A percentile compares a stretch with the other conserved stretches of the same genome.
Evolutionary conservation across 2,113 vertebrate species (phyloP).

Genomic region (Labeo rohita): DNA sequence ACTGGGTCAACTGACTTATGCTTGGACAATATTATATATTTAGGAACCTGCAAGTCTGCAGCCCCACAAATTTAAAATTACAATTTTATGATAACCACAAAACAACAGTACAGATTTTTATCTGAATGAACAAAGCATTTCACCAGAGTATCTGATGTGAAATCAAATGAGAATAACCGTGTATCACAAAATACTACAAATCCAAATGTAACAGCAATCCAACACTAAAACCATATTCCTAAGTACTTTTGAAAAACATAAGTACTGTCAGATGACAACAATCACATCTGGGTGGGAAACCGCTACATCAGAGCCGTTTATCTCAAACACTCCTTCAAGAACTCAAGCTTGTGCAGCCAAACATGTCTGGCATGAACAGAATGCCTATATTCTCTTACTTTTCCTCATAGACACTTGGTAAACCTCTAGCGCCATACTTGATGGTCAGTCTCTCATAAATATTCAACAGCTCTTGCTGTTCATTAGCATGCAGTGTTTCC

Average conservation of each 20-base stretch:
- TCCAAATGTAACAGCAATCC: background rate
- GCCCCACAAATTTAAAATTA: background rate
- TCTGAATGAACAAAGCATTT: background rate
- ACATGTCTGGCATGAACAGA: constrained; percentile 42
- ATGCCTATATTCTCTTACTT: background rate
- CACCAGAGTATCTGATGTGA: background rate
- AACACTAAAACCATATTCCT: background rate
- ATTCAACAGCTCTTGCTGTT: constrained; percentile 61
- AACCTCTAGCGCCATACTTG: constrained; percentile 49
- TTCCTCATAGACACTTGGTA: background rate
- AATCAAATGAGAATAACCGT: background rate
- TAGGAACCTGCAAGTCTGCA: background rate
- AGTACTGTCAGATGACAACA: background rate
- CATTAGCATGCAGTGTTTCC: constrained; percentile 40
- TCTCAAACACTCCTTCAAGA: background rate
- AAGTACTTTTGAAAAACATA: background rate
- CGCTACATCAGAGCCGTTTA: background rate
- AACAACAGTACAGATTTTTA: background rate
- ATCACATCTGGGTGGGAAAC: background rate
- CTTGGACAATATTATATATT: background rate
- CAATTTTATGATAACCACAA: background rate
- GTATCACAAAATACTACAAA: background rate
- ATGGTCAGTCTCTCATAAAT: constrained; percentile 63
- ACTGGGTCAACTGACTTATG: constrained; percentile 2
- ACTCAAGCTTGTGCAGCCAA: background rate